Evolutionary conservation across 2,888 invertebrate genomes (phyloP), one percentile per base, ranked within the genome.

Genomic region (Troides aeacus): DNA sequence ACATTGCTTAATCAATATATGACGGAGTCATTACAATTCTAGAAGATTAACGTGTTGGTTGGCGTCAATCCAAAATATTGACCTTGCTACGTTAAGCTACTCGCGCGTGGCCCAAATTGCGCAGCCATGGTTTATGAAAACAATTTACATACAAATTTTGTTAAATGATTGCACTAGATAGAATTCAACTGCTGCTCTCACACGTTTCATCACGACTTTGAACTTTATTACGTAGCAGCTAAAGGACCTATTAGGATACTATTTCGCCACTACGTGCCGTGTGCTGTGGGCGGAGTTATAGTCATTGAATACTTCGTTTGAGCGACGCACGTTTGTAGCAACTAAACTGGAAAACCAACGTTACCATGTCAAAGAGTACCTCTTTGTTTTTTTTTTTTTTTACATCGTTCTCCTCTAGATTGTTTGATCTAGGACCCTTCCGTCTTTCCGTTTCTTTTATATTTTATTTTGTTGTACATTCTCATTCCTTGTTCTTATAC

Each of bases 11-110:
- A 82, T 78, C 77, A 62, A 62, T 36, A 57, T 72, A 78, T 78
- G 75, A 74, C 76, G 79, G 80, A 82, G 78, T 79, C 79, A 81
- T 80, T 76, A 58, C 56, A 57, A 57, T 68, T 23, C 18, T 24
- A 67, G 75, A 73, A 62, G 62, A 62, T 24, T 39, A 30, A 21
- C 21, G 56, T 61, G 42, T 57, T 24, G 56, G 74, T 84, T 89
- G 89, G 89, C 87, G 74, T 72, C 74, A 73, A 79, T 88, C 90
- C 89, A 90, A 86, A 80, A 75, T 74, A 73, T 74, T 80, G 84
- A 83, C 90, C 88, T 88, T 89, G 87, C 78, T 75, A 74, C 79
- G 78, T 84, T 81, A 80, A 79, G 79, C 79, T 80, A 80, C 80
- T 79, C 80, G 83, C 84, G 82, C 81, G 80, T 81, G 76, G 23